Conservation (phyloP, 2,888 invertebrate genomes). For the Phortica okadai region DNA sequence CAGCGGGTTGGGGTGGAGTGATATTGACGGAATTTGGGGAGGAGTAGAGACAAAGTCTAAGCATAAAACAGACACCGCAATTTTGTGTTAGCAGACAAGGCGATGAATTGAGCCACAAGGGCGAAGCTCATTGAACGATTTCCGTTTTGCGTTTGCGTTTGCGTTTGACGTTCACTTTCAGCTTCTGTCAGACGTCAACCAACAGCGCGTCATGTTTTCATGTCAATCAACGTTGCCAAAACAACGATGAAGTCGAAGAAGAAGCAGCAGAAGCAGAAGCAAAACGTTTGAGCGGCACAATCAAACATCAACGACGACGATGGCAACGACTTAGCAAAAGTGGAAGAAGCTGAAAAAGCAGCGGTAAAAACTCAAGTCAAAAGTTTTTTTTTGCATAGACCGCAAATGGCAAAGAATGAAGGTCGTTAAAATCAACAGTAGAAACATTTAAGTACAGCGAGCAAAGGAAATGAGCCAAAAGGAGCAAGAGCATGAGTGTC, state of each 20-base stretch:
- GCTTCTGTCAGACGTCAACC: no score
- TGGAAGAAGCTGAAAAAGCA: not conserved
- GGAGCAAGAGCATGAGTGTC: no score
- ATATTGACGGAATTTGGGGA: not conserved
- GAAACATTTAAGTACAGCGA: not conserved
- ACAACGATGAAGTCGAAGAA: not conserved
- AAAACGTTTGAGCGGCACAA: not conserved
- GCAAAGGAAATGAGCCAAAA: not conserved
- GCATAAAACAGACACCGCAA: no score
- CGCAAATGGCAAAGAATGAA: not conserved
- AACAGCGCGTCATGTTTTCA: not conserved
- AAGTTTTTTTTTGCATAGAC: not conserved
- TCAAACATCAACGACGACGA: not conserved
- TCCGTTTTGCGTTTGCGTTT: constrained; percentile 10
- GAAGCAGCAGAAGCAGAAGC: not conserved
- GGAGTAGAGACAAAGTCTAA: no score
- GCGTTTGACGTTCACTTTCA: no score
- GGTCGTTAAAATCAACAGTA: not conserved
- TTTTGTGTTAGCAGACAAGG: no score
- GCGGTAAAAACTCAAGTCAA: not conserved
- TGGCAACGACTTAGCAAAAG: not conserved
- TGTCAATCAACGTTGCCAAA: constrained; percentile 12
- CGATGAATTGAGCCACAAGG: not conserved
- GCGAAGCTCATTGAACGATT: constrained; percentile 4
- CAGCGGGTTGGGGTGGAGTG: no score